Evolutionary conservation across 2,888 invertebrate genomes (phyloP).

Genomic region (Mimumesa dahlbomi): DNA sequence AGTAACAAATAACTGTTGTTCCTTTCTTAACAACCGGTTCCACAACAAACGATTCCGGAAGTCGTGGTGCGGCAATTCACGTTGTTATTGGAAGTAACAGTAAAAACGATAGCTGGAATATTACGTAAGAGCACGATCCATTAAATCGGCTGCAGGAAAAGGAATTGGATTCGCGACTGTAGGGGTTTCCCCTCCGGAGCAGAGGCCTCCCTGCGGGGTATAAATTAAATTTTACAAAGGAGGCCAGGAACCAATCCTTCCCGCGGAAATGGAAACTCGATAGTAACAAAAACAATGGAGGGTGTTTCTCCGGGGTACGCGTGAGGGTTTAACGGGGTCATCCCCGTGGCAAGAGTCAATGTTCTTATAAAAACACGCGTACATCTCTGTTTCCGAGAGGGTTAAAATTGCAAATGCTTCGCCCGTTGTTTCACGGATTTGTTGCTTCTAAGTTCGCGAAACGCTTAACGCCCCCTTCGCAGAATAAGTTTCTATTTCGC

Average conservation of each 20-base stretch:
- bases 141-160: conserved; percentile 48
- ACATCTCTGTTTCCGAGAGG: too few species aligned
- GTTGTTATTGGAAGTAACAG: conserved; percentile 48
- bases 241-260: conserved; percentile 49
- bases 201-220: conserved; percentile 35
- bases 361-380: conserved; percentile 7
- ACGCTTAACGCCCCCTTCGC: too few species aligned
- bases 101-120: conserved; percentile 53
- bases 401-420: too few species aligned
- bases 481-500: too few species aligned
- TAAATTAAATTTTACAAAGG: conserved; percentile 67
- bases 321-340: conserved; percentile 25
- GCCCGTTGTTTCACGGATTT: too few species aligned
- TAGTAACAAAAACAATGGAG: conserved; percentile 39
- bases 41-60: background rate
- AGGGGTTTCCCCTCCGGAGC: conserved; percentile 20
- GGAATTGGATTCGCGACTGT: conserved; percentile 54
- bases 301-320: conserved; percentile 27
- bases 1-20: too few species aligned
- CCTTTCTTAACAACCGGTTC: background rate
- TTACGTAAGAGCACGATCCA: conserved; percentile 56
- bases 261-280: conserved; percentile 54
- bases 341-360: conserved; percentile 3
- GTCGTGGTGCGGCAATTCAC: conserved; percentile 13
- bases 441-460: too few species aligned